phyloP scores from a whole-genome alignment of 2,797 vertebrate species.

The Vipera ursinii region DNA sequence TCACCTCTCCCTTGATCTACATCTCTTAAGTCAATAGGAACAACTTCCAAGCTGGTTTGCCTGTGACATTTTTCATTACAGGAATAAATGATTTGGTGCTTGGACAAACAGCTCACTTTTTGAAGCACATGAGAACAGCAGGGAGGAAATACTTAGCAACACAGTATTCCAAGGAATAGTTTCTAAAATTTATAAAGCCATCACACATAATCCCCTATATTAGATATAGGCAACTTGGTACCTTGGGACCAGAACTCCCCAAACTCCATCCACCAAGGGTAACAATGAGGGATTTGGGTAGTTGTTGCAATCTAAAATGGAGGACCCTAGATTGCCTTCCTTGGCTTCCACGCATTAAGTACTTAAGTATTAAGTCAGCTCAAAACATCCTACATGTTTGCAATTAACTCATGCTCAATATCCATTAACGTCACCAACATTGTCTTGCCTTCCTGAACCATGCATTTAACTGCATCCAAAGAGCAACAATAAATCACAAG shows the following conservation, averaged over 20 bases:
- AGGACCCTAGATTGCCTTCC: neutral
- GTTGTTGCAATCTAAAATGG: neutral
- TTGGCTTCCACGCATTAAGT: neutral
- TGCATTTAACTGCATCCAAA: neutral
- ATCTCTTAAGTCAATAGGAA: neutral
- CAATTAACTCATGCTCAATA: slow-evolving; percentile 45
- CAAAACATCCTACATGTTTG: slow-evolving; percentile 29
- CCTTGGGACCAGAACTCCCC: neutral
- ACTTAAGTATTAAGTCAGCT: neutral
- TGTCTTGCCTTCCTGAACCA: slow-evolving; percentile 32
- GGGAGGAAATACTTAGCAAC: neutral
- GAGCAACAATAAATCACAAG: neutral
- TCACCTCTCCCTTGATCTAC: neutral
- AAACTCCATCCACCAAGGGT: neutral
- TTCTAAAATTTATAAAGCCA: neutral
- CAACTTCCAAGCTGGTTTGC: neutral
- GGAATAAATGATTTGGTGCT: neutral
- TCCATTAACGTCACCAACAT: slow-evolving; percentile 30
- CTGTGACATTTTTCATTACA: neutral
- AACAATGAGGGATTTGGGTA: neutral
- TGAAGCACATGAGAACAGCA: neutral
- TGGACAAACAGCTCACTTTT: neutral
- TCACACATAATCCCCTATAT: neutral
- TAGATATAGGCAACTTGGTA: neutral
- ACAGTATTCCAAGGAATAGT: neutral